Conservation (phyloP, 2,888 invertebrate genomes). For the Epinotia demarniana region DNA sequence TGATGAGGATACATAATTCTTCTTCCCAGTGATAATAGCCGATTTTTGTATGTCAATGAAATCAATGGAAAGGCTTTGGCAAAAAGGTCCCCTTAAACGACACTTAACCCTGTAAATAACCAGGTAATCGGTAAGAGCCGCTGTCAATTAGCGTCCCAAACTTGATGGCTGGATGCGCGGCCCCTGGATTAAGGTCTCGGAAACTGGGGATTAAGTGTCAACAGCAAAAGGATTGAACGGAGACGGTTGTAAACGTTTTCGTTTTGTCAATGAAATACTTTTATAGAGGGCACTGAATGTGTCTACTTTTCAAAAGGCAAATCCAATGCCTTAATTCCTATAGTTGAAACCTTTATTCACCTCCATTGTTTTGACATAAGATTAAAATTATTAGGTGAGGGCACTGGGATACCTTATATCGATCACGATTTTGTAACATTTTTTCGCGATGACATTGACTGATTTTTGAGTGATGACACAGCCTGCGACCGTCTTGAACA, state of each 20-base stretch:
- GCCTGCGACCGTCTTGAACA: too few relatives aligned
- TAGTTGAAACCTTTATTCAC: too few relatives aligned
- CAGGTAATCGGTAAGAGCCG: slow-evolving; percentile 4
- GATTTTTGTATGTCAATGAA: neutral
- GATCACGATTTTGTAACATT: too few relatives aligned
- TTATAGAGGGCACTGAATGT: neutral
- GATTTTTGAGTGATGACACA: too few relatives aligned
- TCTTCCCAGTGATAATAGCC: neutral
- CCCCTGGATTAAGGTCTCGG: neutral
- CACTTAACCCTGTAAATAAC: slow-evolving; percentile 5
- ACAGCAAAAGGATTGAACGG: neutral
- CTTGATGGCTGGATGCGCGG: neutral
- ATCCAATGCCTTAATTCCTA: too few relatives aligned
- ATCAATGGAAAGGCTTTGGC: neutral
- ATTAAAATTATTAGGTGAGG: too few relatives aligned
- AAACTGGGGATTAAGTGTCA: neutral
- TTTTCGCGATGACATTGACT: too few relatives aligned
- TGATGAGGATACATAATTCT: too few relatives aligned
- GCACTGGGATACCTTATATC: too few relatives aligned
- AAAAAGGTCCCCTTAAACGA: neutral
- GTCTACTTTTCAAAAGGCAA: neutral
- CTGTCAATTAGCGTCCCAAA: slow-evolving; percentile 15
- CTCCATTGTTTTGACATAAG: too few relatives aligned
- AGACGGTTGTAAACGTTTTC: neutral
- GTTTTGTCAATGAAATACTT: neutral